These are phyloP conservation scores for Anser brachyrhynchus DNA, from an alignment of 2,113 vertebrate genomes.

Conservation along the genomic window DNA sequence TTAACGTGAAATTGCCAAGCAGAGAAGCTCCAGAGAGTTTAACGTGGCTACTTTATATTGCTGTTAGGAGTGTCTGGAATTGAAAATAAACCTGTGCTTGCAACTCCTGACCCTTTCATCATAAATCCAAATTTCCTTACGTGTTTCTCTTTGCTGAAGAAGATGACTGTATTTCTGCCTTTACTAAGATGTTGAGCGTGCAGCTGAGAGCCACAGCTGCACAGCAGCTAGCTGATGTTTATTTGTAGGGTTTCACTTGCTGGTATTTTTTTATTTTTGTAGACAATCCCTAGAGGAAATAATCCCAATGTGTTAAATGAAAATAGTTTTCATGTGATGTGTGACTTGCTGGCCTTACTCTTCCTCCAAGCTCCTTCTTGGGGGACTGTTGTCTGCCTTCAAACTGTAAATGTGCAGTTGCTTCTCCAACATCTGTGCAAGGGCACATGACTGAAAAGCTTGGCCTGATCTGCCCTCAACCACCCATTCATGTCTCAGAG, in stretches of 20 bases:
- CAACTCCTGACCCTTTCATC: slow-evolving; percentile 63
- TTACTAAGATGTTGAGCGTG: background rate
- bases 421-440: background rate
- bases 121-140: slow-evolving; percentile 59
- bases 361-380: background rate
- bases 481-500: background rate
- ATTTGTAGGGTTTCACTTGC: slow-evolving; percentile 16
- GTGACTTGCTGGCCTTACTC: background rate
- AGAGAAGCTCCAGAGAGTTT: slow-evolving; percentile 60
- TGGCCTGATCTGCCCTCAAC: background rate
- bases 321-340: slow-evolving; percentile 14
- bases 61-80: slow-evolving; percentile 64
- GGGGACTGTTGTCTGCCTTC: background rate
- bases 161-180: slow-evolving; percentile 11
- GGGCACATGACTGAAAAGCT: background rate
- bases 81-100: slow-evolving; percentile 66
- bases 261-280: background rate
- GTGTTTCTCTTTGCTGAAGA: slow-evolving; percentile 31
- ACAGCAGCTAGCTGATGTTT: background rate
- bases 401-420: background rate
- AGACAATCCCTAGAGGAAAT: slow-evolving; percentile 16
- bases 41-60: slow-evolving; percentile 54
- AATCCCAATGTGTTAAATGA: slow-evolving; percentile 2
- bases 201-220: slow-evolving; percentile 22
- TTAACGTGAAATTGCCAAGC: slow-evolving; percentile 46